phyloP scores from a whole-genome alignment of 2,113 vertebrate genomes.

The Semicossyphus pulcher region DNA sequence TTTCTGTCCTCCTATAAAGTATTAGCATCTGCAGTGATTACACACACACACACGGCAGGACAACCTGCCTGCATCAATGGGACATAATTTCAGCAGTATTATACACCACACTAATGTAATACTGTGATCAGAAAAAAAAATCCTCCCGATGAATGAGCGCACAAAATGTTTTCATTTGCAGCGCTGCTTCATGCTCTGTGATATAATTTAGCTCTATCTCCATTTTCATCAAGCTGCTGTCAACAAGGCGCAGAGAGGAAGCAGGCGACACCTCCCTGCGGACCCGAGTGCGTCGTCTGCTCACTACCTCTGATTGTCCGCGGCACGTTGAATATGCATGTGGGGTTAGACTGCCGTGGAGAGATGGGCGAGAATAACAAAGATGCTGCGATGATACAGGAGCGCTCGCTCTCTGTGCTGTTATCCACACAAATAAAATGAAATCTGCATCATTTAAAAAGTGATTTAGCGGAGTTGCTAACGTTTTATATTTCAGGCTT shows the following conservation, averaged over 20 bases:
- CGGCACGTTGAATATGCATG: slow-evolving; percentile 54
- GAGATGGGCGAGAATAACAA: slow-evolving; percentile 68
- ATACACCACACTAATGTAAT: slow-evolving; percentile 10
- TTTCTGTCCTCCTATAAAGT: not conserved
- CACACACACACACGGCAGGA: slow-evolving; percentile 10
- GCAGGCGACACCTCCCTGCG: slow-evolving; percentile 46
- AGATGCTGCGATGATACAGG: slow-evolving; percentile 38
- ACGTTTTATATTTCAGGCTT: slow-evolving; percentile 20
- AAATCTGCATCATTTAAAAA: slow-evolving; percentile 42
- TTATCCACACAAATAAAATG: slow-evolving; percentile 47
- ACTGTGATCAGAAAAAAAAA: slow-evolving; percentile 8
- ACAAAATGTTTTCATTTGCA: slow-evolving; percentile 40
- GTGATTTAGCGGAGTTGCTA: slow-evolving; percentile 12
- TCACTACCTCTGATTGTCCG: slow-evolving; percentile 59
- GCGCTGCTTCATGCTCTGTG: slow-evolving; percentile 19
- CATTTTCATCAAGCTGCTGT: slow-evolving; percentile 50
- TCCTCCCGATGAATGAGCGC: slow-evolving; percentile 12
- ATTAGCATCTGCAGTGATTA: slow-evolving; percentile 16
- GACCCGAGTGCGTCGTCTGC: slow-evolving; percentile 50
- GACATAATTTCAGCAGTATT: not conserved
- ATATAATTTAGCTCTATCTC: slow-evolving; percentile 42
- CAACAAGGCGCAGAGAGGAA: slow-evolving; percentile 58
- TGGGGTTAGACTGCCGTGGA: slow-evolving; percentile 53
- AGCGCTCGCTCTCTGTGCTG: slow-evolving; percentile 43
- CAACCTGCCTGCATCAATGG: not conserved